Evolutionary conservation across 2,113 vertebrate genomes (phyloP), one percentile per base, ranked within the genome.

Genomic region (Hippopotamus amphibius): DNA sequence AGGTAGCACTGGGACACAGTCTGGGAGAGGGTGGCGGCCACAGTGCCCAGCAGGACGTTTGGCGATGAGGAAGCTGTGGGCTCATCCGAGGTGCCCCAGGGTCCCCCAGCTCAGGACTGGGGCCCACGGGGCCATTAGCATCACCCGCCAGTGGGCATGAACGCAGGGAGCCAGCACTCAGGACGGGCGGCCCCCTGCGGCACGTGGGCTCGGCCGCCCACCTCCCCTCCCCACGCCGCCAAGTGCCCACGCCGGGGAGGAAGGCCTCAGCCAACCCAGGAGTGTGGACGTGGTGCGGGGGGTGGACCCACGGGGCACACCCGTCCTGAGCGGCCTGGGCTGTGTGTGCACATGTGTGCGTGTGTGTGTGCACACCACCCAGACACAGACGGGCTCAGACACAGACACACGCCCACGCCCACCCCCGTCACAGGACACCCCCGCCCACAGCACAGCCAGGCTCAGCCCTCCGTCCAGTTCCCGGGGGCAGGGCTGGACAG

Each of bases 51-150:
- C 26, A 28, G 50, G 21, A 57, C 0, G 8, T 5, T 17, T 28
- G 53, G n/a, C 6, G 5, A 37, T 2, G 1, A 57, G 21, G 77
- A 81, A 81, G 13, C 24, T 1, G 0, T 3, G 14, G 2, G 7
- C 37, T 17, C 57, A 4, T 7, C 6, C 1, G 46, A 30, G 24
- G 10, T 6, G 10, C 57, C 57, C 41, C 37, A 28, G 1, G 43
- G 79, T 8, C 79, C 14, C 55, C 79, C 55, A 4, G 1, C n/a
- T 5, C 26, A 2, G 4, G 24, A 46, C 26, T 3, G 1, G 41
- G 24, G 7, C 22, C 33, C 37, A 1, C 4, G 1, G 55, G 37
- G 22, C 24, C 14, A 1, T 14, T 1, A 11, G 37, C 5, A 5
- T 3, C 10, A 3, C 79, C 77, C 55, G 11, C 79, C 37, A 22